Conservation (phyloP, 2,113 vertebrate genomes). For the Ailurus styani region DNA sequence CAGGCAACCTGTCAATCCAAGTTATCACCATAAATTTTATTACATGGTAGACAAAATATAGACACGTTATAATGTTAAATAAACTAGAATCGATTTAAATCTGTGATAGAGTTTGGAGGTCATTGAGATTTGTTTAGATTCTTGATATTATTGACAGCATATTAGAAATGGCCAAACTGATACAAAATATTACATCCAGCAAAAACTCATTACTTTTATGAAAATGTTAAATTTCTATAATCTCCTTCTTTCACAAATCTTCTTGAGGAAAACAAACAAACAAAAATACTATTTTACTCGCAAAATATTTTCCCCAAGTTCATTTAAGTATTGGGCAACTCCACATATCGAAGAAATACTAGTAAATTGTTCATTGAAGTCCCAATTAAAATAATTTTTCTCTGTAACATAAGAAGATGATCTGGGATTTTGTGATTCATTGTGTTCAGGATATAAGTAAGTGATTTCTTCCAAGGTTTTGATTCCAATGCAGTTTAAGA, state of each 20-base stretch:
- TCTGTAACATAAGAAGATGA: neutral
- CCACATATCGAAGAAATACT: neutral
- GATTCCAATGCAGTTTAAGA: neutral
- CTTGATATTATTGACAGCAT: constrained; percentile 22
- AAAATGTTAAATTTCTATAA: constrained; percentile 39
- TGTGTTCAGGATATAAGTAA: neutral
- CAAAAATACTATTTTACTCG: neutral
- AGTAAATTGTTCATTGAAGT: neutral
- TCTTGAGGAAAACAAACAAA: neutral
- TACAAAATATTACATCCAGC: neutral
- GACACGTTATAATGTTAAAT: neutral
- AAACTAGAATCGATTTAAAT: constrained; percentile 30
- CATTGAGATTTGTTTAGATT: constrained; percentile 24
- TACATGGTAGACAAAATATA: constrained; percentile 38
- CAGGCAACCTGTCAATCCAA: neutral
- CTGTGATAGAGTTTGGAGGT: constrained; percentile 19
- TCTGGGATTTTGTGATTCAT: neutral
- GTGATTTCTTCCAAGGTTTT: neutral
- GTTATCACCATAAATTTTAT: neutral
- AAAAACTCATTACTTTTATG: constrained; percentile 4
- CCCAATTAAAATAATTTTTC: neutral
- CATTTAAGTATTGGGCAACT: neutral
- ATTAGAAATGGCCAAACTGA: constrained; percentile 30
- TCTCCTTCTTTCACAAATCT: neutral
- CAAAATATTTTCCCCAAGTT: neutral